Base-by-base conservation (phyloP, 2,113 vertebrate species). In the Macquaria australasica region DNA sequence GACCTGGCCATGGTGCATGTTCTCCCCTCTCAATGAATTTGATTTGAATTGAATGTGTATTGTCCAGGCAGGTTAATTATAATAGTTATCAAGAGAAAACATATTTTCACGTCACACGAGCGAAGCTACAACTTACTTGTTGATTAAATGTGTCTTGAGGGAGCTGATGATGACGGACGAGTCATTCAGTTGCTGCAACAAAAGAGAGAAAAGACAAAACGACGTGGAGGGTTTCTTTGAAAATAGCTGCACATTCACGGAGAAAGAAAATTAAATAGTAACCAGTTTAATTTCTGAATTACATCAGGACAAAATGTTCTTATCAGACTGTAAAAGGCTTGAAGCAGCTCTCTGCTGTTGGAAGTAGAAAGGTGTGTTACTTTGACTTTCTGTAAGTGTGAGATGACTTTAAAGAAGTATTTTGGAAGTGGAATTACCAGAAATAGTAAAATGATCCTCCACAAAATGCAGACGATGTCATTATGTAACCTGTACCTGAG, bases 161-260 rank as follows among this genome's bases (percentile, higher is more conserved):
- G 96, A 94, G 51, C 98, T 99, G 87, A 99, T 98, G 92, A 99
- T 99, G 85, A 99, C 97, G 0, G 98, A 99, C 0, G 98, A 99
- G 87, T 99, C 98, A 0, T 99, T 99, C 75, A 99, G 88, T 94
- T 99, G 98, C 98, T 98, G 96, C 59, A 89, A 70, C 8, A 15
- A 8, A 20, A 59, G 5, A 66, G 6, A 51, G 15, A 70, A 0
- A 64, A 50, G 16, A 55, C 18, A 31, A 14, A 41, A 34, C 8
- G 16, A 53, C 14, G 20, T 5, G 4, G 4, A 39, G 21, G 6
- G 4, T 58, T 73, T 63, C 8, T 34, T 20, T 66, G 2, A 60
- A 16, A 41, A 28, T 41, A 37, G 14, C 53, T 15, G 11, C 51
- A 72, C 51, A 51, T 50, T 63, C 23, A 34, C 23, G 21, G 23